Base-by-base conservation (phyloP, 2,113 vertebrate species). In the Sapajus apella region DNA sequence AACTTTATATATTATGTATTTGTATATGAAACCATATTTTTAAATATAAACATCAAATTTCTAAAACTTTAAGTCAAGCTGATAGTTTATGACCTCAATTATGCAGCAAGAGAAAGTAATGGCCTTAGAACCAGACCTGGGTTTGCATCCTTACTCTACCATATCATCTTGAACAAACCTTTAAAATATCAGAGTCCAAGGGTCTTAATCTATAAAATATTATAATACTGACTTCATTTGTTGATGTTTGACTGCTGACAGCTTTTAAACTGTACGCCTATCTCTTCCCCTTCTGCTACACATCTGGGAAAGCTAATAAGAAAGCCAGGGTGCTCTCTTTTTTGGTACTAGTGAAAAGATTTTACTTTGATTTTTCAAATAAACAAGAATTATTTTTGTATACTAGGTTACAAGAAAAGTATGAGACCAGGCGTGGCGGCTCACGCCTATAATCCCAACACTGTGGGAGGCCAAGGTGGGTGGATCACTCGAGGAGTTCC, bases 361-460 rank as follows among this genome's bases (percentile, higher is more conserved):
- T 50, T 79, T 87, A 84, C 25, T 50, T 79, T 87, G 6, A 30
- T 86, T 93, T 92, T 73, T 82, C 14, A 86, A 82, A 83, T 83
- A 91, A 79, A 52, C 91, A 21, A 61, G 14, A 91, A 80, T 90
- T 83, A 77, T 55, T 86, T 90, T 91, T 77, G 58, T 85, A 82
- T 1, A 64, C 1, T 18, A 93, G 18, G 68, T 61, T 91, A 68
- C 80, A 91, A 55, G 11, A 95, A 83, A 81, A 94, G 37, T 79
- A 94, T 8, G 17, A 64, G 61, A 11, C 11, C 11, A 5, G 25
- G 27, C 11, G 0, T 12, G 11, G 11, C 12, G 11, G 61, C 25
- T 64, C 25, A 64, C 0, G 2, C 25, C 58, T 64, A 5, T 64
- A 13, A 64, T 64, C 11, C 61, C 12, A 64, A 27, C 61, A 64